Percentiles rank a stretch among this genome's conserved stretches.
Conservation (phyloP, 2,797 vertebrate species). For the Molossus alvarezi region DNA sequence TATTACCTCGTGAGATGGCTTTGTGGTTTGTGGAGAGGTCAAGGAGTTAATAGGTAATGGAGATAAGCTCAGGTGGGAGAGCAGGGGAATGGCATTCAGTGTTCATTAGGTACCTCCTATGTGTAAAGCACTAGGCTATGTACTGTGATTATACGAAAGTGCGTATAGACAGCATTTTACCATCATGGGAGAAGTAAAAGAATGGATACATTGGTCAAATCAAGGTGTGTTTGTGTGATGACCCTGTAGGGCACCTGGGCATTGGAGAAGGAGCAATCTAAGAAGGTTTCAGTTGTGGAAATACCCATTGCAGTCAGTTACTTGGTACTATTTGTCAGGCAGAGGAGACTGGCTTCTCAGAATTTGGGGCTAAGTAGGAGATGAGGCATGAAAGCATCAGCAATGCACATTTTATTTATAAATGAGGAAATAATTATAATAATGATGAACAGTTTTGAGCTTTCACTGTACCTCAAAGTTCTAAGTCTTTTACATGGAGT, state of each 20-base stretch:
- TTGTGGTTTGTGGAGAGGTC: conserved; percentile 17
- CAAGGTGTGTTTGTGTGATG: neutral
- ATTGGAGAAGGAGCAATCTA: neutral
- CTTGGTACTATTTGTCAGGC: neutral
- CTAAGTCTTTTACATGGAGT: neutral
- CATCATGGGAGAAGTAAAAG: neutral
- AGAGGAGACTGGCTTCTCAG: neutral
- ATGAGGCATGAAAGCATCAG: neutral
- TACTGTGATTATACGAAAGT: neutral
- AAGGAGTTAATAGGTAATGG: neutral
- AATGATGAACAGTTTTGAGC: neutral
- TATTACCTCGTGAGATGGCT: conserved; percentile 48
- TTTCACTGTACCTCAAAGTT: neutral
- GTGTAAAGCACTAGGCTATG: neutral
- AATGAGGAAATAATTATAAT: neutral
- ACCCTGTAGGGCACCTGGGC: neutral
- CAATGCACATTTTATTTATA: neutral
- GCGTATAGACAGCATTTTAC: neutral
- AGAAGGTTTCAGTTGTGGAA: neutral
- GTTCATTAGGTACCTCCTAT: neutral
- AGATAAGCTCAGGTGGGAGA: neutral
- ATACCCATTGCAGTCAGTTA: neutral
- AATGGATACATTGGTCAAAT: neutral
- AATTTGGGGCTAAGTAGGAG: neutral
- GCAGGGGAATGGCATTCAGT: neutral